Conservation (phyloP, 2,113 vertebrate genomes). For the Capra hircus region DNA sequence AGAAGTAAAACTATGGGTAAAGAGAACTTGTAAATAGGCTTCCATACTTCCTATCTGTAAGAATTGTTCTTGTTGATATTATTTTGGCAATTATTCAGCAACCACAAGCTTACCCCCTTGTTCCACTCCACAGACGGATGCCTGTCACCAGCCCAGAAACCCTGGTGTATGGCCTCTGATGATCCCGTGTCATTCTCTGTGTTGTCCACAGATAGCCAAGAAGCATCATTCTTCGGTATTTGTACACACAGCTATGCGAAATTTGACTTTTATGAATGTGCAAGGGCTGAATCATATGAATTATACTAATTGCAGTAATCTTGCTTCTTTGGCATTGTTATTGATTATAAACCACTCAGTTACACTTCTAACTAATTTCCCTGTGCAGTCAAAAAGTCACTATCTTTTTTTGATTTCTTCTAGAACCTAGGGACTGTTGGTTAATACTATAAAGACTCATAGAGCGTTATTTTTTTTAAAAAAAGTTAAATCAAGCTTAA, state of each 20-base stretch:
- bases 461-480: background rate
- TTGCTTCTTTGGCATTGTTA: background rate
- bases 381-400: background rate
- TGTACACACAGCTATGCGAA: too few species aligned
- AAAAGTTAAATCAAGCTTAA: background rate
- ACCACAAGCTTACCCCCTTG: background rate
- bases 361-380: background rate
- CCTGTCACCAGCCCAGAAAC: too few species aligned
- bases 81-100: background rate
- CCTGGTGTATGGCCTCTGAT: fast-evolving
- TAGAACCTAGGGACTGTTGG: background rate
- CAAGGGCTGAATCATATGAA: background rate
- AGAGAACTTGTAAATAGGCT: fast-evolving
- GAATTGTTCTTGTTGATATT: background rate
- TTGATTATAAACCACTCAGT: background rate
- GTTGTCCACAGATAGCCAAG: background rate
- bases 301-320: background rate
- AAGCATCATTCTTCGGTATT: fast-evolving
- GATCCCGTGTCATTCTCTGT: background rate
- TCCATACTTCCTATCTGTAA: background rate
- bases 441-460: background rate
- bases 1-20: background rate
- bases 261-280: background rate
- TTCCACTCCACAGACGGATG: background rate
- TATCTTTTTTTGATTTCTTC: background rate